Evolutionary conservation across 2,113 vertebrate genomes (phyloP).

Genomic region (Tringa solitaria): DNA sequence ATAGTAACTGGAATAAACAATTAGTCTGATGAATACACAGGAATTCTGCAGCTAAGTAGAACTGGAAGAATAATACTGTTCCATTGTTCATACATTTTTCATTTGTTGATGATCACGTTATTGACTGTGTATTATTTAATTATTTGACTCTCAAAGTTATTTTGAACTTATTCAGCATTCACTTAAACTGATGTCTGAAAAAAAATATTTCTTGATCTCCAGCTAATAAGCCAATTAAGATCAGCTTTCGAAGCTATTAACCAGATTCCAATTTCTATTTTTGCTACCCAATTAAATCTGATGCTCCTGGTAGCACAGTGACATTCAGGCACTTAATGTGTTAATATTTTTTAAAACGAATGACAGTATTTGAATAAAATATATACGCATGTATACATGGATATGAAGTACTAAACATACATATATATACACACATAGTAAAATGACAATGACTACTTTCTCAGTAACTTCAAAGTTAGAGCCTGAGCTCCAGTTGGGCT

Average conservation of each 20-base stretch:
- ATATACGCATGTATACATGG: neutral
- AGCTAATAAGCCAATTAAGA: conserved; percentile 25
- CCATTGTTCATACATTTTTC: neutral
- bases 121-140: conserved; percentile 13
- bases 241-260: neutral
- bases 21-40: conserved; percentile 24
- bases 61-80: neutral
- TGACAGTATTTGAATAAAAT: neutral
- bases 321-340: neutral
- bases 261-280: neutral
- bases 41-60: neutral
- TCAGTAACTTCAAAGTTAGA: neutral
- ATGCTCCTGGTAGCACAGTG: neutral
- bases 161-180: neutral
- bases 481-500: neutral
- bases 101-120: neutral
- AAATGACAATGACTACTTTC: neutral
- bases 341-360: neutral
- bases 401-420: neutral
- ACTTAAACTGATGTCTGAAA: neutral
- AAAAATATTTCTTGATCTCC: neutral
- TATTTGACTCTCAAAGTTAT: conserved; percentile 13
- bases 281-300: neutral
- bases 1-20: conserved; percentile 54
- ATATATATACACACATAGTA: neutral